These are phyloP conservation scores for Ctena decussata DNA, from an alignment of 2,888 invertebrate species.

Conservation along the genomic window DNA sequence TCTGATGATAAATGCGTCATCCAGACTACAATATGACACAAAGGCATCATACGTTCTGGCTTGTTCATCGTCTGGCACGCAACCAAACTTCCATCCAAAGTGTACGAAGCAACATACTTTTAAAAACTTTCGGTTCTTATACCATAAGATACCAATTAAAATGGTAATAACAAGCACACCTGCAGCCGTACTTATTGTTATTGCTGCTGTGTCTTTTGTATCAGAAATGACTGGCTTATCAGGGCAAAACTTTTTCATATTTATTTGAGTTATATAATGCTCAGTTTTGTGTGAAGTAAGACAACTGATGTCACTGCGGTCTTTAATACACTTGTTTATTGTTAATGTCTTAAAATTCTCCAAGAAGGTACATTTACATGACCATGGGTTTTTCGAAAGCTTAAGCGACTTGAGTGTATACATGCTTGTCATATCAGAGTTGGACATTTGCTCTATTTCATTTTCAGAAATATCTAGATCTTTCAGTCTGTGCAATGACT, in stretches of 20 bases:
- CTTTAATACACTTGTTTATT: neutral
- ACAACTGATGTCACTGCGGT: conserved; percentile 23
- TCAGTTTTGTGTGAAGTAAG: neutral
- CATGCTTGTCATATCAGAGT: conserved; percentile 40
- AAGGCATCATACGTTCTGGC: conserved; percentile 92
- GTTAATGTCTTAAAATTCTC: neutral
- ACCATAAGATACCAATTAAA: conserved; percentile 28
- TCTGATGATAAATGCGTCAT: conserved; percentile 95
- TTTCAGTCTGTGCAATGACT: conserved; percentile 51
- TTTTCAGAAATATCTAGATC: conserved; percentile 64
- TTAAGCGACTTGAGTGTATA: conserved; percentile 47
- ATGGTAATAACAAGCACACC: conserved; percentile 47
- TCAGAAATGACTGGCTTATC: conserved; percentile 9
- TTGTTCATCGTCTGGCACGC: conserved; percentile 10
- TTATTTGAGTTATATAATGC: neutral
- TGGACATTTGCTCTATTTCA: conserved; percentile 48
- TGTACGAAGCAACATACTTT: conserved; percentile 37
- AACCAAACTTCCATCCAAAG: conserved; percentile 23
- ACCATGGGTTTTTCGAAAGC: conserved; percentile 61
- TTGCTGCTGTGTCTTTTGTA: neutral
- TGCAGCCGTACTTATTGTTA: neutral
- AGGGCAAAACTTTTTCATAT: conserved; percentile 21
- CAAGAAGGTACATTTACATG: conserved; percentile 64
- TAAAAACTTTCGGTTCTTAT: conserved; percentile 35
- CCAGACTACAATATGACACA: conserved; percentile 93